These are phyloP conservation scores for Chaetoderma sp. DNA, from an alignment of 2,888 invertebrate species.

Conservation along the genomic window DNA sequence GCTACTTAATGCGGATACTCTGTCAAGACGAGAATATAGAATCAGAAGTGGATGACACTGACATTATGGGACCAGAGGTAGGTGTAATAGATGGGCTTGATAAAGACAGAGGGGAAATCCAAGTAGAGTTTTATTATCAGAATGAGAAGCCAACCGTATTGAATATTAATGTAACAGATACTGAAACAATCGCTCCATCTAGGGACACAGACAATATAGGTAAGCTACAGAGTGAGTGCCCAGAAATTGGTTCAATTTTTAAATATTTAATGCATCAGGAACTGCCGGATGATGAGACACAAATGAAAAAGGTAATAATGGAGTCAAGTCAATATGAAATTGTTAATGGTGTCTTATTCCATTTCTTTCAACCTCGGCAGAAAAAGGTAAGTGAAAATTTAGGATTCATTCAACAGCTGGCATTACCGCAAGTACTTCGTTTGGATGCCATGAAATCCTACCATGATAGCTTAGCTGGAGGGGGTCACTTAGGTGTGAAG, in stretches of 20 bases:
- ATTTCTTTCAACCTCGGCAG: neutral
- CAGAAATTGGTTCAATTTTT: neutral
- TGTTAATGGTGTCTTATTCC: neutral
- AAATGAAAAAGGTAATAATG: neutral
- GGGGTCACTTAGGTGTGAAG: conserved; percentile 4
- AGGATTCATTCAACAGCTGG: neutral
- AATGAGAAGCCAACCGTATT: neutral
- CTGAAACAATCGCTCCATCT: neutral
- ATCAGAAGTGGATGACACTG: too few species aligned
- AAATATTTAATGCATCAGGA: neutral
- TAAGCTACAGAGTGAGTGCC: neutral
- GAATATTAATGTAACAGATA: neutral
- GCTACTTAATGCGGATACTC: neutral
- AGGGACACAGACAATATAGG: neutral
- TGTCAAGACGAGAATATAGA: neutral
- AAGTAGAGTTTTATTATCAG: neutral
- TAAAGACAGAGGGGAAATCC: neutral
- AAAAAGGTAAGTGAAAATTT: neutral
- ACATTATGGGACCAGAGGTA: too few species aligned
- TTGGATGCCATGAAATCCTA: conserved; percentile 3
- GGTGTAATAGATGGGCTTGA: too few species aligned
- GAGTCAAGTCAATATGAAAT: neutral
- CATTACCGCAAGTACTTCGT: neutral
- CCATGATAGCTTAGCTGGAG: conserved; percentile 5
- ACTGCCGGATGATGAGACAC: neutral